Percentiles rank a stretch among this genome's conserved stretches.
Conservation (phyloP, 2,888 invertebrate genomes). For the Coremacera marginata region DNA sequence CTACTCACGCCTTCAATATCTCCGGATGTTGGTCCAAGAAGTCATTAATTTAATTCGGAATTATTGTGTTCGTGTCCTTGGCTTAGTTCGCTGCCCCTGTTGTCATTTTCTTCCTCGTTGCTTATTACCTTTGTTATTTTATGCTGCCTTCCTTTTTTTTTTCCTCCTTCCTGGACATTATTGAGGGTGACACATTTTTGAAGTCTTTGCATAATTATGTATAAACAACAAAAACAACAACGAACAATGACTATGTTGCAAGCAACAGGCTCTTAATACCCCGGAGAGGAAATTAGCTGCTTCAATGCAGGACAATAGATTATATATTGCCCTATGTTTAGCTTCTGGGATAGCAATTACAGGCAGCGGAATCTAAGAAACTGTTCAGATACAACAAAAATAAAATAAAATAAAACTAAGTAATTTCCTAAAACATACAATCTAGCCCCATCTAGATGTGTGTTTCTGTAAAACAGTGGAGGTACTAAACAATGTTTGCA, state of each 20-base stretch:
- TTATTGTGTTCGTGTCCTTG: constrained; percentile 15
- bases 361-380: neutral
- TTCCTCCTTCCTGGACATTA: neutral
- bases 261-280: constrained; percentile 19
- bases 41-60: constrained; percentile 18
- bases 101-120: neutral
- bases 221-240: too few relatives aligned
- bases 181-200: neutral
- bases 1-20: neutral
- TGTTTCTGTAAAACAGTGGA: neutral
- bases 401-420: constrained; percentile 8
- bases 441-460: neutral
- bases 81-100: neutral
- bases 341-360: neutral
- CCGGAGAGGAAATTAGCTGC: constrained; percentile 16
- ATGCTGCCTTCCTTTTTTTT: neutral
- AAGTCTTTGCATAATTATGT: constrained; percentile 15
- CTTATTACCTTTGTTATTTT: neutral
- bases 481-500: too few relatives aligned
- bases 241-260: constrained; percentile 1
- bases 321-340: neutral
- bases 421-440: neutral
- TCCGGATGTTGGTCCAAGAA: neutral
- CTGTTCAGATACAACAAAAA: constrained; percentile 4
- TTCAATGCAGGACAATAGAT: constrained; percentile 5